phyloP scores from a whole-genome alignment of 2,797 vertebrate species.

The Leuciscus waleckii region DNA sequence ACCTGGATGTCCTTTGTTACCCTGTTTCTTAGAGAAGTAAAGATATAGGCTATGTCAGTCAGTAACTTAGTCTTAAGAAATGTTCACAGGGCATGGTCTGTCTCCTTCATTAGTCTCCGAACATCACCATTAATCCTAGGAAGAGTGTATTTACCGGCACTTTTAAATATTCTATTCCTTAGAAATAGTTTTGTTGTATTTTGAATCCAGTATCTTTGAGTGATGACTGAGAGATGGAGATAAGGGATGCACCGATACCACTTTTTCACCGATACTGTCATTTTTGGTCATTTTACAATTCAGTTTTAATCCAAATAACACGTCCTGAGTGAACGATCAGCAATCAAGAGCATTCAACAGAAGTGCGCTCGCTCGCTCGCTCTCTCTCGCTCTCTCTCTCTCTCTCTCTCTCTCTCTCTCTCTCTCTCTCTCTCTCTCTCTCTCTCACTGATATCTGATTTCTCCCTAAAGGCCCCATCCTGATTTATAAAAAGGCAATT shows the following conservation, averaged over 20 bases:
- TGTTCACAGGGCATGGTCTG: background rate
- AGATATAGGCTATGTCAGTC: background rate
- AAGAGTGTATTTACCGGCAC: background rate
- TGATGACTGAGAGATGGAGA: too few species aligned
- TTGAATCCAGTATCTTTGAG: background rate
- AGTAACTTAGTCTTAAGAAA: background rate
- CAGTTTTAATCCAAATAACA: too few species aligned
- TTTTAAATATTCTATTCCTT: background rate
- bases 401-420: too few species aligned
- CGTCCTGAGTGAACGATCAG: too few species aligned
- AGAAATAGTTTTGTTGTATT: background rate
- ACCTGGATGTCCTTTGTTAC: background rate
- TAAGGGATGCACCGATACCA: too few species aligned
- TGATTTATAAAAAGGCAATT: constrained; percentile 58
- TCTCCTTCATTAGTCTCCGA: background rate
- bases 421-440: too few species aligned
- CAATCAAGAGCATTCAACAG: too few species aligned
- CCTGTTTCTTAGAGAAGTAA: background rate
- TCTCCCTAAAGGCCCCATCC: constrained; percentile 51
- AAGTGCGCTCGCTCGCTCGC: too few species aligned
- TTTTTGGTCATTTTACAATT: too few species aligned
- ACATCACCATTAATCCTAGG: background rate
- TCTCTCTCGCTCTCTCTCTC: too few species aligned
- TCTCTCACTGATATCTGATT: constrained; percentile 45
- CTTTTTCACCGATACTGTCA: too few species aligned